These are phyloP conservation scores for Dusona sp. DNA, from an alignment of 2,888 invertebrate species.

Conservation along the genomic window DNA sequence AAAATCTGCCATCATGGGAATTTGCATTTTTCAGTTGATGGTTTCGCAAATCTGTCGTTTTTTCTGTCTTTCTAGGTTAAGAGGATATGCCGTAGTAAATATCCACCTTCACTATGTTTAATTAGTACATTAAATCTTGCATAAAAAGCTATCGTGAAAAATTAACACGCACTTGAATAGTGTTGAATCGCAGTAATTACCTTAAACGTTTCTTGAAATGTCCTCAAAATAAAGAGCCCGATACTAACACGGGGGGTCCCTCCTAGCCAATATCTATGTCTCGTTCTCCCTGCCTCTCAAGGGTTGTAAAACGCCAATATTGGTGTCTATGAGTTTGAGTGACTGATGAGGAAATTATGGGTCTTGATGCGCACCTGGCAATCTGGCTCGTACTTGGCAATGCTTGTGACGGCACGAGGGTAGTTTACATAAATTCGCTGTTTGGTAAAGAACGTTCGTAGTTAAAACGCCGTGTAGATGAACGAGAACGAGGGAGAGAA, in stretches of 20 bases:
- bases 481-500: not conserved
- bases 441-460: constrained; percentile 29
- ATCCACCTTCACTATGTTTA: too few species aligned
- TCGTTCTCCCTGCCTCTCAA: not conserved
- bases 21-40: too few species aligned
- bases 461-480: constrained; percentile 12
- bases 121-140: too few species aligned
- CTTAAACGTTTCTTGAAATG: not conserved
- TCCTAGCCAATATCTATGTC: constrained; percentile 1
- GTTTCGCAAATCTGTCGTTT: too few species aligned
- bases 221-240: not conserved
- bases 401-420: constrained; percentile 35
- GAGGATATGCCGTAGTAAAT: too few species aligned
- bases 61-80: too few species aligned
- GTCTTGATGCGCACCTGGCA: constrained; percentile 48
- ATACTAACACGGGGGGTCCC: not conserved
- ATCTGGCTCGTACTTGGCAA: constrained; percentile 69
- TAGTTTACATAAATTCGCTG: constrained; percentile 62
- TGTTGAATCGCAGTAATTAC: too few species aligned
- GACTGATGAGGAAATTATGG: constrained; percentile 76
- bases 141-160: too few species aligned
- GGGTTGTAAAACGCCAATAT: constrained; percentile 39
- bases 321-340: constrained; percentile 69
- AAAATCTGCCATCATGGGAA: too few species aligned
- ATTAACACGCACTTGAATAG: too few species aligned